Percentiles rank a stretch among this genome's conserved stretches.
Conservation (phyloP, 2,888 invertebrate species). For the Venustoraphidia nigricollis region DNA sequence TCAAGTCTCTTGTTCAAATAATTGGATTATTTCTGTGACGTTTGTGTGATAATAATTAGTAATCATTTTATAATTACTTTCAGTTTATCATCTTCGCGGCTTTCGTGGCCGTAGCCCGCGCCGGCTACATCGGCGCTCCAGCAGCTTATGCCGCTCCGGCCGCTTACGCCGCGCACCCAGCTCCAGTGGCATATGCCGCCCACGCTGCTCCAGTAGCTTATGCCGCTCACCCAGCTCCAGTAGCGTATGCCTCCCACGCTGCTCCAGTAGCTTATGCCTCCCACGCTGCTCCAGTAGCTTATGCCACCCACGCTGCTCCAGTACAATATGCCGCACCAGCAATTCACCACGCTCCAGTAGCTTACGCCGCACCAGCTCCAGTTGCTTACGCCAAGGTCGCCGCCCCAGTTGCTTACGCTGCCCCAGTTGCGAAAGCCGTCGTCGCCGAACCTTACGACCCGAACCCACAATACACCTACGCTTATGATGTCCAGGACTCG, state of each 20-base stretch:
- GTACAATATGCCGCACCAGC: slow-evolving; percentile 1
- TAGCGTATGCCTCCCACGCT: not conserved
- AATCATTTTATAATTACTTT: not conserved
- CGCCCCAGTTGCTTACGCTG: slow-evolving; percentile 6
- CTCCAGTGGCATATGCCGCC: not conserved
- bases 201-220: slow-evolving; percentile 4
- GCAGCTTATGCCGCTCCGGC: slow-evolving; percentile 16
- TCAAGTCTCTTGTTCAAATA: too few relatives aligned
- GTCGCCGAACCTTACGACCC: slow-evolving; percentile 24
- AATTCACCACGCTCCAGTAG: slow-evolving; percentile 13
- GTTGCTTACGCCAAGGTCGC: slow-evolving; percentile 1
- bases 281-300: not conserved
- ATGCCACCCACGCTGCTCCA: slow-evolving; percentile 1
- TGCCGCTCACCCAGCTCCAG: not conserved
- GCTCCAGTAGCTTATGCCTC: not conserved
- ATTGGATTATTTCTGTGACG: too few relatives aligned
- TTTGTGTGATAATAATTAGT: too few relatives aligned
- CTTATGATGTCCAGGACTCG: slow-evolving; percentile 30
- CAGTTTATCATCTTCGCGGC: slow-evolving; percentile 9
- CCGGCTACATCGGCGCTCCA: slow-evolving; percentile 14
- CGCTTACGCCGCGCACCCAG: slow-evolving; percentile 9
- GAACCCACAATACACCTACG: slow-evolving; percentile 32
- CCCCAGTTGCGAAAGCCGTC: slow-evolving; percentile 17
- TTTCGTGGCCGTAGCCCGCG: slow-evolving; percentile 13
- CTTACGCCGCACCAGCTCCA: slow-evolving; percentile 3